A percentile compares a stretch with the other conserved stretches of the same genome.
These are phyloP conservation scores for Cyclura pinguis DNA, from an alignment of 2,797 vertebrate species.

Conservation along the genomic window DNA sequence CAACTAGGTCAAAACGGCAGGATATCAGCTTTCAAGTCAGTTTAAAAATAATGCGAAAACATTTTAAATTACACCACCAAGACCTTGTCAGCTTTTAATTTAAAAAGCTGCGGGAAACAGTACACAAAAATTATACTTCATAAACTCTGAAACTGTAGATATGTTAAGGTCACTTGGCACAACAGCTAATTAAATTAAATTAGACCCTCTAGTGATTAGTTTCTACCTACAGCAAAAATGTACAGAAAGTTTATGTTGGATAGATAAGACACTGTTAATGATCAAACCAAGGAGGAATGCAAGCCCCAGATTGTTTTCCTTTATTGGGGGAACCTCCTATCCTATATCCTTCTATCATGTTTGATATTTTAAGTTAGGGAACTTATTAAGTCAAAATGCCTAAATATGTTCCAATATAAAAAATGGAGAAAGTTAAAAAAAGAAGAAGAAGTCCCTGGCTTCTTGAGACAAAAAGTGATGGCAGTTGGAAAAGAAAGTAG, in stretches of 20 bases:
- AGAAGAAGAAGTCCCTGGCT: neutral
- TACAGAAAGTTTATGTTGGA: slow-evolving; percentile 37
- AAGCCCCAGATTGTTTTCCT: neutral
- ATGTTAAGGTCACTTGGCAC: slow-evolving; percentile 60
- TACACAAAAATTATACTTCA: slow-evolving; percentile 74
- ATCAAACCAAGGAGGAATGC: neutral
- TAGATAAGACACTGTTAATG: neutral
- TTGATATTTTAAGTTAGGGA: slow-evolving; percentile 2
- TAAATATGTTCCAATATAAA: neutral
- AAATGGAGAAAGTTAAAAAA: neutral
- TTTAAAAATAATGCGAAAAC: slow-evolving; percentile 75
- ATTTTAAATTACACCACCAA: slow-evolving; percentile 68
- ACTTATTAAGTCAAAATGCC: neutral
- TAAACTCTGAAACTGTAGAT: slow-evolving; percentile 65
- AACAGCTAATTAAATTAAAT: slow-evolving; percentile 66
- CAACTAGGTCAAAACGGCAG: slow-evolving; percentile 76
- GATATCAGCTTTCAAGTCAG: slow-evolving; percentile 77
- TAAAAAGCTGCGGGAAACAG: slow-evolving; percentile 69
- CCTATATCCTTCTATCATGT: neutral
- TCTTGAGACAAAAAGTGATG: neutral
- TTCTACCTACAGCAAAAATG: slow-evolving; percentile 52
- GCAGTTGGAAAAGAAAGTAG: neutral
- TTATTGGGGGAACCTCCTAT: neutral
- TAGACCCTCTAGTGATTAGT: slow-evolving; percentile 54
- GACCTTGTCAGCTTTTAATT: slow-evolving; percentile 73